Conservation (phyloP, 2,888 invertebrate species). For the Protodeltote pygarga region DNA sequence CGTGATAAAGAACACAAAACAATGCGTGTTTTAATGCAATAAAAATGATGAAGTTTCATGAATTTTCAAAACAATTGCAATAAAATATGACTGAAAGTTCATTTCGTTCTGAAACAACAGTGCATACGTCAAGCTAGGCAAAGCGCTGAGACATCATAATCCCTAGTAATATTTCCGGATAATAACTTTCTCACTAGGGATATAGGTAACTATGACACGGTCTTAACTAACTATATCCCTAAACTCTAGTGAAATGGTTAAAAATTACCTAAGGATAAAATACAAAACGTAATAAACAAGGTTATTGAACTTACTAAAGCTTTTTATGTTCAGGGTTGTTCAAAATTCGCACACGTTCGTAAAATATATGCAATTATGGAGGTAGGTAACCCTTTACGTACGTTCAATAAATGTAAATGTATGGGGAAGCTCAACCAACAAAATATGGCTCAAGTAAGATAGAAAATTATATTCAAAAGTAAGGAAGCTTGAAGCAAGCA, state of each 20-base stretch:
- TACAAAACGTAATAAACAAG: too few species aligned
- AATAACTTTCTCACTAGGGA: too few species aligned
- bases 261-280: too few species aligned
- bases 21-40: conserved; percentile 28
- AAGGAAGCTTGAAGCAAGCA: conserved; percentile 8
- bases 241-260: too few species aligned
- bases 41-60: conserved; percentile 28
- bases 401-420: conserved; percentile 16
- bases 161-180: too few species aligned
- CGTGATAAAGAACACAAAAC: conserved; percentile 31
- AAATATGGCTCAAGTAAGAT: conserved; percentile 13
- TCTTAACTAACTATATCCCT: too few species aligned
- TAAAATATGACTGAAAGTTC: conserved; percentile 19
- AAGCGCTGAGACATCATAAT: too few species aligned
- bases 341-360: conserved; percentile 14
- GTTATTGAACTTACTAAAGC: neutral
- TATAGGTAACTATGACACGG: neutral
- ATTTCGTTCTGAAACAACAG: neutral
- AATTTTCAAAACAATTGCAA: conserved; percentile 25
- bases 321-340: neutral
- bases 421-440: conserved; percentile 14
- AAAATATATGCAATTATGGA: conserved; percentile 24
- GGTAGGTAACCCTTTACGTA: conserved; percentile 1
- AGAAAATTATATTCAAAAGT: conserved; percentile 12
- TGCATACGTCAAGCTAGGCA: neutral